Percentiles rank a stretch among this genome's conserved stretches.
Evolutionary conservation across 2,113 vertebrate genomes (phyloP).

Genomic region (Corythornis cristatus): DNA sequence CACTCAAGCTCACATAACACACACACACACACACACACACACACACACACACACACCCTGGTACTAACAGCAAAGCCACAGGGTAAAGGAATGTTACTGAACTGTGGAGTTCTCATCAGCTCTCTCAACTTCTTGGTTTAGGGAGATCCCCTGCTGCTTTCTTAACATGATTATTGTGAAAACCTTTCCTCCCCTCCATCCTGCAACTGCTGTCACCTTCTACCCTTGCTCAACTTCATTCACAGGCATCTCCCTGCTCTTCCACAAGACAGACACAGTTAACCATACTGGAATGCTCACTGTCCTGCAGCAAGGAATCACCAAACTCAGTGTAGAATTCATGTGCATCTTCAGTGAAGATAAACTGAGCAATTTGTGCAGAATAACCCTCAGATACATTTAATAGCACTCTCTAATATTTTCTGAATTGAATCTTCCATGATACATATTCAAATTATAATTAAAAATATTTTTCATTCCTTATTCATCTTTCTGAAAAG

Average conservation of each 20-base stretch:
- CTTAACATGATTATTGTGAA: background rate
- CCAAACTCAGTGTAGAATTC: background rate
- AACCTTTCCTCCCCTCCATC: background rate
- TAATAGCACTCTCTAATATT: background rate
- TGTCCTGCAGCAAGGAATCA: background rate
- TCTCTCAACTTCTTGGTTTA: background rate
- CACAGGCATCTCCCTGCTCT: background rate
- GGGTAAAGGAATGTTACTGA: background rate
- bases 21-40: too few relatives aligned
- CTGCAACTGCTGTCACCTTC: background rate
- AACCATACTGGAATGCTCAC: background rate
- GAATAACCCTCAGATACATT: background rate
- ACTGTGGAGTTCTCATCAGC: background rate
- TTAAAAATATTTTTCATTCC: background rate
- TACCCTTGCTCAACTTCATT: background rate
- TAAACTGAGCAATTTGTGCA: background rate
- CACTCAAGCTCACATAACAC: background rate
- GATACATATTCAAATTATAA: rapidly evolving
- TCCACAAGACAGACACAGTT: background rate
- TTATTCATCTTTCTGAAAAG: background rate
- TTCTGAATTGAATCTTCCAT: background rate
- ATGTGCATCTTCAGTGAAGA: background rate
- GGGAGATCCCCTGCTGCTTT: background rate
- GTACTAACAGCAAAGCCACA: background rate
- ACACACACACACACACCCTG: background rate